phyloP scores from a whole-genome alignment of 2,113 vertebrate genomes.

The Piprites chloris region DNA sequence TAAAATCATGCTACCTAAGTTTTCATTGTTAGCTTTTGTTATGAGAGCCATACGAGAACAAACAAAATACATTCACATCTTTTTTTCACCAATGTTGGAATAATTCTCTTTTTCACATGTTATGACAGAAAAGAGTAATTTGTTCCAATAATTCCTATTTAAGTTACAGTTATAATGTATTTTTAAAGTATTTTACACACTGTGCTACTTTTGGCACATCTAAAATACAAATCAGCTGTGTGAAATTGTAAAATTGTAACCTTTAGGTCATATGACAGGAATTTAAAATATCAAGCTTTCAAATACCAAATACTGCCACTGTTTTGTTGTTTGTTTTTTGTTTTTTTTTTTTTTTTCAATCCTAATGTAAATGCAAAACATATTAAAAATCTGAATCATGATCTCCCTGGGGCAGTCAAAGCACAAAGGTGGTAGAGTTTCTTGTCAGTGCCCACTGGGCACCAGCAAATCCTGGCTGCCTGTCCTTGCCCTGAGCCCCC shows the following conservation, averaged over 20 bases:
- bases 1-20: background rate
- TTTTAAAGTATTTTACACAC: background rate
- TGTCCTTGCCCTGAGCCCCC: background rate
- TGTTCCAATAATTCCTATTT: background rate
- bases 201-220: background rate
- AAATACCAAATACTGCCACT: background rate
- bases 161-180: background rate
- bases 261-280: background rate
- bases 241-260: background rate
- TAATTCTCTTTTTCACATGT: background rate
- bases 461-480: rapidly evolving
- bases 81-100: background rate
- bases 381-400: background rate
- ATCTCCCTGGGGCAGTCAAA: background rate
- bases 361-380: background rate
- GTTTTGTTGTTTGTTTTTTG: no score
- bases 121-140: background rate
- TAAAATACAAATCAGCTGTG: background rate
- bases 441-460: background rate
- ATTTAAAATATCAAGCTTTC: background rate
- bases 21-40: background rate
- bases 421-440: rapidly evolving
- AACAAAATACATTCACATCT: background rate
- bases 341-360: background rate
- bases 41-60: background rate